Evolutionary conservation across 2,888 invertebrate genomes (phyloP), one percentile per base, ranked within the genome.

Genomic region (Drosophila neonasuta): DNA sequence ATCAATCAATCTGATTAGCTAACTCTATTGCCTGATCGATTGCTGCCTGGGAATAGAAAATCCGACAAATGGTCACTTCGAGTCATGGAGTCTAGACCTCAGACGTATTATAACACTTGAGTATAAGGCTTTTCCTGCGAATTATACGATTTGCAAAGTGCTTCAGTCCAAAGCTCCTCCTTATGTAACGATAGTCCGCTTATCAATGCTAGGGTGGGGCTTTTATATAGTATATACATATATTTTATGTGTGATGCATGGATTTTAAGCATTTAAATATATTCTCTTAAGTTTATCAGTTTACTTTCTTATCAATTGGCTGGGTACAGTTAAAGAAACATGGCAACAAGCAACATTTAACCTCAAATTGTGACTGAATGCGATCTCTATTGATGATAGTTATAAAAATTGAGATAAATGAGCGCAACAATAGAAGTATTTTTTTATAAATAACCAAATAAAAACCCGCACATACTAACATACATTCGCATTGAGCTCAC

Each of bases 1-100:
- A 79, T 73, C 80, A 71, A 87, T 79, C 81, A 87, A 34, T 54
- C 59, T 82, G 81, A 81, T 81, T 85, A 82, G 77, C 24, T 6
- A 24, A 62, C 9, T 32, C 17, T 34, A 36, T 42, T 59, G 17
- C 45, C 39, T 36, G 60, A 62, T 62, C 32, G 30, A 51, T 58
- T 64, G 56, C 61, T 64, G 56, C 61, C 55, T 71, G 54, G 52
- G 39, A 67, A 67, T 68, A 34, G 49, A 44, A 77, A 68, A 62
- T 62, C 51, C 48, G 41, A 6, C 44, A 64, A 66, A 64, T 52
- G 41, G 30, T 63, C 42, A 24, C 24, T 24, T 30, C 54, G 52
- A 64, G 44, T 68, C 7, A 24, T 32, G 42, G 46, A 59, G 11
- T 36, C 3, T 41, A 8, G 39, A 41, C 60, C 51, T 7, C 11